Evolutionary conservation across 2,113 vertebrate species (phyloP).

Genomic region (Oryzias melastigma): DNA sequence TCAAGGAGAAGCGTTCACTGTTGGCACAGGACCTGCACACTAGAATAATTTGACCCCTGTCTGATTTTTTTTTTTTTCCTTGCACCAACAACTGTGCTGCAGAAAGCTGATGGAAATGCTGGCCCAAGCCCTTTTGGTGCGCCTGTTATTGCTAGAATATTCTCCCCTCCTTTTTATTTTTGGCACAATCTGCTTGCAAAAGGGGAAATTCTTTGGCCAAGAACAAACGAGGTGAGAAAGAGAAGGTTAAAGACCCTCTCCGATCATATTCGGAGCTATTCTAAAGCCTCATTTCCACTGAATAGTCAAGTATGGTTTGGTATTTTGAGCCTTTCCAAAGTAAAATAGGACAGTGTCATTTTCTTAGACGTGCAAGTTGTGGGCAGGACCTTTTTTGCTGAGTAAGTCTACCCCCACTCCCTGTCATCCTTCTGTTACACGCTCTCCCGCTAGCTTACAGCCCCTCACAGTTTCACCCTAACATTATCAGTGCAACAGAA

Average conservation of each 20-base stretch:
- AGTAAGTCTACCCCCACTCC: too few species aligned
- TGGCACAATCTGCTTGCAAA: conserved; percentile 12
- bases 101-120: conserved; percentile 9
- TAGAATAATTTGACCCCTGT: conserved; percentile 41
- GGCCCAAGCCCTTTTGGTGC: not conserved
- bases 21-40: conserved; percentile 29
- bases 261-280: too few species aligned
- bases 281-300: too few species aligned
- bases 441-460: too few species aligned
- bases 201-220: not conserved
- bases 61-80: conserved; percentile 9
- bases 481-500: too few species aligned
- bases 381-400: too few species aligned
- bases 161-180: not conserved
- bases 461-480: too few species aligned
- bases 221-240: conserved; percentile 7
- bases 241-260: not conserved
- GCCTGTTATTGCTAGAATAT: conserved; percentile 14
- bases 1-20: conserved; percentile 16
- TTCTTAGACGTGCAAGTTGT: too few species aligned
- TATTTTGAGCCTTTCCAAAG: too few species aligned
- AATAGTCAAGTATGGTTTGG: too few species aligned
- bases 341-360: too few species aligned
- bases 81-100: conserved; percentile 7
- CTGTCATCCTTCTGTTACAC: too few species aligned